Evolutionary conservation across 2,797 vertebrate species (phyloP).

Genomic region (Bradypus variegatus): DNA sequence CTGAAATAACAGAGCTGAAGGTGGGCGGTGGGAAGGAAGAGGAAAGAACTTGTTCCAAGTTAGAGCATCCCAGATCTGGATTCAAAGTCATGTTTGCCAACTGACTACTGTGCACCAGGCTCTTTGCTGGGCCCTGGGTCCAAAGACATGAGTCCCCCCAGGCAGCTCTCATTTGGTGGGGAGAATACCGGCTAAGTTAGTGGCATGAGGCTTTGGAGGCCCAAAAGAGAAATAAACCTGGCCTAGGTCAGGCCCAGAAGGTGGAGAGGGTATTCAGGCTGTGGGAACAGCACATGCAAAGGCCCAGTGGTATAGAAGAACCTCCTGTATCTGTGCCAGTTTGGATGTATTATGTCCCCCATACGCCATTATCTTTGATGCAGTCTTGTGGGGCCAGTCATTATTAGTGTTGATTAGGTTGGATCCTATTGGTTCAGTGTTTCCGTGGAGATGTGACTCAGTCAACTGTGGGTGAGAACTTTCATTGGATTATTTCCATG

Average conservation of each 20-base stretch:
- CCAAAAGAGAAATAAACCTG: neutral
- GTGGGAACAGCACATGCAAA: neutral
- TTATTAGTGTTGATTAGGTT: too few species aligned
- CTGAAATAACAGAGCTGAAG: neutral
- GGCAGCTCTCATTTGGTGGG: neutral
- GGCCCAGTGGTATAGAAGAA: neutral
- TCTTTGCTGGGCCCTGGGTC: neutral
- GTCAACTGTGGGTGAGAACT: too few species aligned
- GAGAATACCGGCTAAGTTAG: neutral
- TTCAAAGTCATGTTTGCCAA: neutral
- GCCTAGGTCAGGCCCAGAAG: neutral
- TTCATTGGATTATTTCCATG: too few species aligned
- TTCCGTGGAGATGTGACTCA: too few species aligned
- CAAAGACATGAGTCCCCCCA: neutral
- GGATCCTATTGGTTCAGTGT: too few species aligned
- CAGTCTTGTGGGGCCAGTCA: too few species aligned
- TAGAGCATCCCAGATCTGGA: neutral
- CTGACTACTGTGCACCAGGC: neutral
- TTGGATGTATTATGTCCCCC: too few species aligned
- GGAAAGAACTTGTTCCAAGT: neutral
- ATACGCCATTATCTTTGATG: too few species aligned
- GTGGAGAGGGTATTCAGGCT: neutral
- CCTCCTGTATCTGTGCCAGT: neutral
- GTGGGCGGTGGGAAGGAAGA: neutral
- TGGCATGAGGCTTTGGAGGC: neutral